Conservation (phyloP, 2,113 vertebrate species). For the Guaruba guarouba region DNA sequence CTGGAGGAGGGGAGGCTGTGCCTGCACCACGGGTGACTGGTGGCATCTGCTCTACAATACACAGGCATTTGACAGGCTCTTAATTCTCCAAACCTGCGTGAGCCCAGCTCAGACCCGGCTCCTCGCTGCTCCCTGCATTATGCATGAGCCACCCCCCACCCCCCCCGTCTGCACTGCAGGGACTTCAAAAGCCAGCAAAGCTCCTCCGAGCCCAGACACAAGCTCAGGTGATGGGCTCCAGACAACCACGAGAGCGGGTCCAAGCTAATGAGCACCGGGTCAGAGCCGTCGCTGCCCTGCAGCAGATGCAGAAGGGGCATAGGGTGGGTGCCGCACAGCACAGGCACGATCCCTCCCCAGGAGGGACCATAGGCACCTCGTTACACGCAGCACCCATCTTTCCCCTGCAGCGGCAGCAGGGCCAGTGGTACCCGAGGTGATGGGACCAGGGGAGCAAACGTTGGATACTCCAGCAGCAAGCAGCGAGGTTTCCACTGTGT, state of each 20-base stretch:
- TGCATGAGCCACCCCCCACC: background rate
- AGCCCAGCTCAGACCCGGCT: background rate
- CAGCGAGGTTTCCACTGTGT: background rate
- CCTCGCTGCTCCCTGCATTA: background rate
- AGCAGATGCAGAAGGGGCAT: background rate
- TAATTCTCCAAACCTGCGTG: background rate
- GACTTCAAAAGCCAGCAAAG: slow-evolving; percentile 6
- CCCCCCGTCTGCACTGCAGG: background rate
- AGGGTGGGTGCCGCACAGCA: accelerated
- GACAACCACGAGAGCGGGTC: background rate
- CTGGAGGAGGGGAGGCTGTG: background rate
- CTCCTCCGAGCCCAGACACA: background rate
- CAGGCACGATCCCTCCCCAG: background rate
- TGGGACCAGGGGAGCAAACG: background rate
- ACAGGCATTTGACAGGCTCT: background rate
- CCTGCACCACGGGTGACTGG: accelerated
- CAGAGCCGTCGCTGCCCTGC: accelerated
- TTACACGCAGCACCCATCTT: background rate
- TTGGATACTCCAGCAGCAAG: accelerated
- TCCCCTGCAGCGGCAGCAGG: background rate
- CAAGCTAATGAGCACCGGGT: accelerated
- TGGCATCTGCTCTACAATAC: background rate
- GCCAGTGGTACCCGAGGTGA: background rate
- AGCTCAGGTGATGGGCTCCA: background rate
- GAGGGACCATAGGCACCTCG: accelerated